Percentiles rank a stretch among this genome's conserved stretches.
Evolutionary conservation across 2,888 invertebrate species (phyloP).

Genomic region (Drosophila atripex): DNA sequence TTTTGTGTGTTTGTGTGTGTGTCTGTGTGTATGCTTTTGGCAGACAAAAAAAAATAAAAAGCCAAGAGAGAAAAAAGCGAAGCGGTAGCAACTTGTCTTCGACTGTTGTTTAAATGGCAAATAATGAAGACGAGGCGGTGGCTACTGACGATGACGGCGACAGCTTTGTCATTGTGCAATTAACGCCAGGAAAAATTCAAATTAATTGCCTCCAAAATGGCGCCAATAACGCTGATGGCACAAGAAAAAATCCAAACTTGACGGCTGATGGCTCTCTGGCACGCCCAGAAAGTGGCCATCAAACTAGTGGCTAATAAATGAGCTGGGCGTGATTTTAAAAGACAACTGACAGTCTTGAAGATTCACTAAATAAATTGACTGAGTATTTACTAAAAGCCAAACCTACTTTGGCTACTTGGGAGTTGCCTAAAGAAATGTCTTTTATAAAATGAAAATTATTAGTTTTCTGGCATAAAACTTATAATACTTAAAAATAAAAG

Average conservation of each 20-base stretch:
- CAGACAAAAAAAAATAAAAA: constrained; percentile 35
- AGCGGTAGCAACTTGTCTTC: constrained; percentile 70
- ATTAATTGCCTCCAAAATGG: constrained; percentile 74
- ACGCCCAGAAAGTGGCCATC: constrained; percentile 40
- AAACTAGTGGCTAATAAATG: constrained; percentile 39
- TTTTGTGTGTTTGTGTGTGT: constrained; percentile 42
- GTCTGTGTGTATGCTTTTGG: constrained; percentile 52
- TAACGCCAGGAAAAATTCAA: constrained; percentile 69
- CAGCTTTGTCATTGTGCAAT: constrained; percentile 77
- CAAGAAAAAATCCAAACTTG: constrained; percentile 27
- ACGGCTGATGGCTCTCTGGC: constrained; percentile 28
- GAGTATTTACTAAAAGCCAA: background rate
- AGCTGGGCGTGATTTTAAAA: constrained; percentile 24
- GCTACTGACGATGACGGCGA: constrained; percentile 54
- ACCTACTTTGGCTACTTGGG: background rate
- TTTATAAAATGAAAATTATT: no score
- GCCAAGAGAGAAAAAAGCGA: constrained; percentile 19
- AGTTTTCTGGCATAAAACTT: no score
- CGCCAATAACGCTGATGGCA: constrained; percentile 50
- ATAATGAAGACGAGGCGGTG: constrained; percentile 59
- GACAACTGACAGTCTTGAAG: constrained; percentile 16
- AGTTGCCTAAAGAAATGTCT: background rate
- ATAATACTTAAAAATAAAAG: no score
- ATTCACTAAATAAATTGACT: background rate
- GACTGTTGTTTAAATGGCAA: constrained; percentile 70